phyloP scores from a whole-genome alignment of 2,888 invertebrate genomes.

The Orthosia gracilis region DNA sequence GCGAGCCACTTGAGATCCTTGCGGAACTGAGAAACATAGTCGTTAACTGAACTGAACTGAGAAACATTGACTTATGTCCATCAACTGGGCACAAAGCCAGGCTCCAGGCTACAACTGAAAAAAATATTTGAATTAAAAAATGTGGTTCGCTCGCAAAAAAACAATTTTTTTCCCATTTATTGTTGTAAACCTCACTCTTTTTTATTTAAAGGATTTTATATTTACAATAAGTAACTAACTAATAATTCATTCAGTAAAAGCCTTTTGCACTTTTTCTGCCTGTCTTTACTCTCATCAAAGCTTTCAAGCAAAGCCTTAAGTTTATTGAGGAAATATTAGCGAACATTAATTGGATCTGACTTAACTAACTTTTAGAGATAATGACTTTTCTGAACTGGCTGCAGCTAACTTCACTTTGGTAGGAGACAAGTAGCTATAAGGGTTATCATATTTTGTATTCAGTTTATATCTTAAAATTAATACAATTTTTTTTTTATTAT shows the following conservation, averaged over 20 bases:
- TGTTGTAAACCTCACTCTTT: background rate
- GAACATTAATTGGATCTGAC: constrained; percentile 47
- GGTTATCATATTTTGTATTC: background rate
- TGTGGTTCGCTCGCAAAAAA: no score
- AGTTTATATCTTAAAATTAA: background rate
- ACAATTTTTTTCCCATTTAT: no score
- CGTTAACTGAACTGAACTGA: no score
- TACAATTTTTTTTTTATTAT: no score
- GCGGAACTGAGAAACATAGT: no score
- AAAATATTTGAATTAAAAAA: no score
- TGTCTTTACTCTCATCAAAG: constrained; percentile 8
- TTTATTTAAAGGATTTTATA: no score
- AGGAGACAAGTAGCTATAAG: background rate
- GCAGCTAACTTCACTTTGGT: constrained; percentile 25
- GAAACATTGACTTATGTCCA: no score
- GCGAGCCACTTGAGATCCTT: no score
- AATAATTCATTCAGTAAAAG: background rate
- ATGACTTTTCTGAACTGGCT: constrained; percentile 41
- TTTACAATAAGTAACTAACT: no score
- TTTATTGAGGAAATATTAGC: constrained; percentile 36
- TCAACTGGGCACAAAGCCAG: no score
- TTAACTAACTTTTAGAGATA: constrained; percentile 49
- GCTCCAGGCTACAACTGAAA: no score
- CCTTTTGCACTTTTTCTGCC: background rate
- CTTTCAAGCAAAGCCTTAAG: constrained; percentile 21